Evolutionary conservation across 2,888 invertebrate species (phyloP).

Genomic region (Phymatocera aterrima): DNA sequence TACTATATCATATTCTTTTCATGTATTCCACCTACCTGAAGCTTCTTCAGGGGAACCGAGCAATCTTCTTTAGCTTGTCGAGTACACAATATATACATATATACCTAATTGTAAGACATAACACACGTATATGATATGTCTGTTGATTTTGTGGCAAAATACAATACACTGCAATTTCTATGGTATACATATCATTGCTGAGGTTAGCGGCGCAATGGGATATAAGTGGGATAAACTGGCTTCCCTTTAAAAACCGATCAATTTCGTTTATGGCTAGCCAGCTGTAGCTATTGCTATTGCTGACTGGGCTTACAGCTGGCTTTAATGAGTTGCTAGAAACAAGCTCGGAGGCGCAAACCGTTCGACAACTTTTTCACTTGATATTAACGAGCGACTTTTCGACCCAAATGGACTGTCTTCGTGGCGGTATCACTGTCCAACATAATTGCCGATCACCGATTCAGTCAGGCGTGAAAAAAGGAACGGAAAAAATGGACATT

Average conservation of each 20-base stretch:
- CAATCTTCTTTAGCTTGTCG: too few species aligned
- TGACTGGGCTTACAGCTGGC: neutral
- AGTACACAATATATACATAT: too few species aligned
- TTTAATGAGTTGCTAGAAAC: conserved; percentile 24
- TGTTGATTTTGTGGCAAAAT: neutral
- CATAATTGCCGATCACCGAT: neutral
- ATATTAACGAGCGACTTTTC: conserved; percentile 12
- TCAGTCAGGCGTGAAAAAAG: neutral
- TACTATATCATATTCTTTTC: neutral
- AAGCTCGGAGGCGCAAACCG: conserved; percentile 3
- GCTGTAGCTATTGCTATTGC: neutral
- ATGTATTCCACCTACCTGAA: too few species aligned
- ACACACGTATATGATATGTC: too few species aligned
- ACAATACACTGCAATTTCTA: neutral
- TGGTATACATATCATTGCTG: neutral
- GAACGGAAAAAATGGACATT: too few species aligned
- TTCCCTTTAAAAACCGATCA: conserved; percentile 8
- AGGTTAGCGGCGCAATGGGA: neutral
- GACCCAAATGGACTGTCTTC: conserved; percentile 3
- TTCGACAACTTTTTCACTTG: neutral
- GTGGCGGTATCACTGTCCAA: neutral
- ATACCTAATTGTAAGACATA: too few species aligned
- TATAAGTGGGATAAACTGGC: neutral
- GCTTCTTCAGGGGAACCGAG: too few species aligned
- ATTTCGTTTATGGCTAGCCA: conserved; percentile 2